Evolutionary conservation across 2,113 vertebrate genomes (phyloP).

Genomic region (Tenrec ecaudatus): DNA sequence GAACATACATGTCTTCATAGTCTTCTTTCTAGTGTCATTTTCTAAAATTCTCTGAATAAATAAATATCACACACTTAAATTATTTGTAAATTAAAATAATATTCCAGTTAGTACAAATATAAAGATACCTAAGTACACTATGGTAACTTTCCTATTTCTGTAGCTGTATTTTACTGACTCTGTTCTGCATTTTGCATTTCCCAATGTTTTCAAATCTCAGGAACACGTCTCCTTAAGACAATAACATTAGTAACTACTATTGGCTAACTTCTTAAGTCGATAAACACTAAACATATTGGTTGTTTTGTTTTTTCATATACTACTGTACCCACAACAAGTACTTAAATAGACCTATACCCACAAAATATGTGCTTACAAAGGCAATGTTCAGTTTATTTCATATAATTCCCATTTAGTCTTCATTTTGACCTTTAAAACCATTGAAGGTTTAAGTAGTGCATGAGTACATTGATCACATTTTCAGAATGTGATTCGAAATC

Average conservation of each 20-base stretch:
- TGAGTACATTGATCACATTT: not conserved
- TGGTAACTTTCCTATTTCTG: not conserved
- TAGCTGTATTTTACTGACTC: constrained; percentile 1
- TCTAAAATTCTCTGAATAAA: constrained; percentile 3
- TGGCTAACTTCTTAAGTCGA: not conserved
- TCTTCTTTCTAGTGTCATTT: not conserved
- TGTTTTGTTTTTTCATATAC: not conserved
- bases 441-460: constrained; percentile 18
- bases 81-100: constrained; percentile 24
- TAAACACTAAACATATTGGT: not conserved
- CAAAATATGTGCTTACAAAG: constrained; percentile 12
- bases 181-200: constrained; percentile 1
- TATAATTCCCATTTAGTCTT: constrained; percentile 2
- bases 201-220: constrained; percentile 4
- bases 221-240: not conserved
- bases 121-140: not conserved
- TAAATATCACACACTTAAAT: not conserved
- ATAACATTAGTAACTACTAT: not conserved
- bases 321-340: not conserved
- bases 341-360: constrained; percentile 8
- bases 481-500: not conserved
- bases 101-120: constrained; percentile 28
- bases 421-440: constrained; percentile 30
- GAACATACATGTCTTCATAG: not conserved
- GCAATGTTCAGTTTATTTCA: constrained; percentile 29